Base-by-base conservation (phyloP, 2,113 vertebrate species). In the Mormoops blainvillei region DNA sequence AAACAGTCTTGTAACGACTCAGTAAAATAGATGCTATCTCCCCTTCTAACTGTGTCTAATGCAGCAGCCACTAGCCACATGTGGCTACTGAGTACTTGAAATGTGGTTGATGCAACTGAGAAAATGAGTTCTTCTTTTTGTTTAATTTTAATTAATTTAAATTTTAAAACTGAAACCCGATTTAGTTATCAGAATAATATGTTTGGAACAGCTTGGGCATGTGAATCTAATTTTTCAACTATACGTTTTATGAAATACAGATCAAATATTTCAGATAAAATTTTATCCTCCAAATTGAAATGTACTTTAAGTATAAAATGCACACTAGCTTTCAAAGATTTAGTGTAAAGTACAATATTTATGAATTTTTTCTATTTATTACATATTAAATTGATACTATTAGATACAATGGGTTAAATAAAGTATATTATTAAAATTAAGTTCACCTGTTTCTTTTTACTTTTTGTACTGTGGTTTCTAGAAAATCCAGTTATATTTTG, bases 221-320 rank as follows among this genome's bases (percentile, higher is more conserved):
- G 38, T 83, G 33, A 74, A 56, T 73, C 50, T 95, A 65, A 84
- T 67, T 80, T 94, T 91, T 95, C n/a, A 93, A 63, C 50, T 65
- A 43, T 13, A 70, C 56, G 67, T 82, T 96, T 83, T 93, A 93
- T 80, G 52, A 95, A 92, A 78, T 73, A 95, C 24, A 92, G 71
- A 90, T 88, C 36, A 96, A 65, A 5, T 77, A 85, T 89, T 97
- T 95, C 56, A 80, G 77, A 38, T 54, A 76, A 95, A 91, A 93
- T 70, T 41, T 63, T 91, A 70, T 28, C 52, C 68, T 93, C 48
- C 52, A 71, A 73, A 86, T 70, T 68, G n/a, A 90, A 87, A 89
- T 50, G 26, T 31, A n/a, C 18, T 71, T 1, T 78, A 24, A 81
- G 4, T 71, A 61, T 87, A 78, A 96, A 95, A 77, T 52, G 22